Evolutionary conservation across 2,888 invertebrate genomes (phyloP).

Genomic region (Drosophila recens): DNA sequence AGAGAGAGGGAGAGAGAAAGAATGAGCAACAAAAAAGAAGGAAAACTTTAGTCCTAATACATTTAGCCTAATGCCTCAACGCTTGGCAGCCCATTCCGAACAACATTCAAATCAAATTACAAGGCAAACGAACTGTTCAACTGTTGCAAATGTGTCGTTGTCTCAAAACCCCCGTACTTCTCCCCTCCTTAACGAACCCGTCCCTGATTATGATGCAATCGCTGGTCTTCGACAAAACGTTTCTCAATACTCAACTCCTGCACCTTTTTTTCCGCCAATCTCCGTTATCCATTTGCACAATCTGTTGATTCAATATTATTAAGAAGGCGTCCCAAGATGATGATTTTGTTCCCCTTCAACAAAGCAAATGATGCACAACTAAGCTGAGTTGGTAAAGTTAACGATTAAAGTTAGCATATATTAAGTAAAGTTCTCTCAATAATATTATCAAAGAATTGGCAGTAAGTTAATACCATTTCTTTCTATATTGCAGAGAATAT

Average conservation of each 20-base stretch:
- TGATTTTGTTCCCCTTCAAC: not conserved
- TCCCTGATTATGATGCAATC: slow-evolving; percentile 29
- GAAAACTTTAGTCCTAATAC: slow-evolving; percentile 31
- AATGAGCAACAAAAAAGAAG: not conserved
- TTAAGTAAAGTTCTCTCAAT: not conserved
- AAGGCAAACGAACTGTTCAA: slow-evolving; percentile 58
- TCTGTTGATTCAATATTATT: slow-evolving; percentile 60
- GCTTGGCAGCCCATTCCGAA: slow-evolving; percentile 28
- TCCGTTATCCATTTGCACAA: slow-evolving; percentile 37
- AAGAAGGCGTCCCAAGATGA: slow-evolving; percentile 7
- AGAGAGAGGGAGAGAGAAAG: not conserved
- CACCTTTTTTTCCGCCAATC: slow-evolving; percentile 32
- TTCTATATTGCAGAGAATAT: too few relatives aligned
- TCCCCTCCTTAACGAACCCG: too few relatives aligned
- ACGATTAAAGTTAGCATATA: not conserved
- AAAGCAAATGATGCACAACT: slow-evolving; percentile 30
- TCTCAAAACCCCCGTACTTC: not conserved
- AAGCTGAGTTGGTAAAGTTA: not conserved
- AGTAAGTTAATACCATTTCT: too few relatives aligned
- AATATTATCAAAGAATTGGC: not conserved
- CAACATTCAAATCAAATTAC: slow-evolving; percentile 65
- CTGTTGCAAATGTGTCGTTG: slow-evolving; percentile 57
- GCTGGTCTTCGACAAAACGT: slow-evolving; percentile 11
- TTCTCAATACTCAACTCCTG: slow-evolving; percentile 8
- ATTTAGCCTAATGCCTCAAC: slow-evolving; percentile 45